Base-by-base conservation (phyloP, 2,797 vertebrate species). In the Gadopsis bispinosus region DNA sequence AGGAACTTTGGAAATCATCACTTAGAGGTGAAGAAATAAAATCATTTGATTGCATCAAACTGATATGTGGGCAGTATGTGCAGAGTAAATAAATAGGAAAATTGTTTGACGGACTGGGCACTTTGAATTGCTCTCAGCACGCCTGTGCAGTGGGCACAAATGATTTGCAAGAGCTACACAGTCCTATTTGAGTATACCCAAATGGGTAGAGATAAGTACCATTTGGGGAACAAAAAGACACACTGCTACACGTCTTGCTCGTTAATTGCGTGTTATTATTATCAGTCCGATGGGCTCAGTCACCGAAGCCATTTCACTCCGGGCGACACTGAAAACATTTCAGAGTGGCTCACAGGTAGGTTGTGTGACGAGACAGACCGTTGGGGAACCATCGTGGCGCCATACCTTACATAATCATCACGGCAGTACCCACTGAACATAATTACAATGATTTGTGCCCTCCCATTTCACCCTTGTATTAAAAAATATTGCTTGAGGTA, bases 371-470 rank as follows among this genome's bases (percentile, higher is more conserved):
- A 83, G 83, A 83, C 74, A 87, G 74, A 89, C 80, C 79, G 69
- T 80, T 62, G 80, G 77, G 83, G 88, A 89, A 82, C 85, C 83
- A 80, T 90, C 79, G 68, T 48, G 72, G 81, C 75, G 56, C 88
- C 92, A 83, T 90, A 89, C 90, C 93, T 91, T 93, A 91, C 85
- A 89, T 94, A 92, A 94, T 93, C 85, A 88, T 87, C 69, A 58
- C 66, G 62, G 87, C 83, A 88, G 88, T 90, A 89, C 79, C 87
- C 82, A 74, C 83, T 83, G 83, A 91, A 91, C 91, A 93, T 92
- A 93, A 94, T 94, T 93, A 93, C 89, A 88, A 91, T 95, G 93
- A 95, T 94, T 94, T 94, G 93, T 94, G 91, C 85, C 82, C 89
- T 91, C 86, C 91, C 83, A 87, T 93, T 92, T 92, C 82, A 82